These are phyloP conservation scores for Podabrus alpinus DNA, from an alignment of 2,888 invertebrate genomes.

Conservation along the genomic window DNA sequence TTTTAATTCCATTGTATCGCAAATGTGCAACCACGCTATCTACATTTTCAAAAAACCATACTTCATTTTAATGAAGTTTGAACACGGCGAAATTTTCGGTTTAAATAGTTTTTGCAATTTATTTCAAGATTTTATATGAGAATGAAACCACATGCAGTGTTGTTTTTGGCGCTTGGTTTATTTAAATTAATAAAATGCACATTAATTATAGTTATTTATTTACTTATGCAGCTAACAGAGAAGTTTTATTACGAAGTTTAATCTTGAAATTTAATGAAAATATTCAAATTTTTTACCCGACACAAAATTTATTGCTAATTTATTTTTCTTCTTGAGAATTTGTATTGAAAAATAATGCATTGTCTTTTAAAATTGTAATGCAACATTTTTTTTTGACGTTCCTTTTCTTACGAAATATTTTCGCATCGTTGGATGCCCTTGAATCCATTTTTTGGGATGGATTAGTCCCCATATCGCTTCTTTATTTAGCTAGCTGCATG, in stretches of 20 bases:
- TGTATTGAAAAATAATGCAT: background rate
- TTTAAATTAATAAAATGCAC: background rate
- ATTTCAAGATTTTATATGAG: too few relatives aligned
- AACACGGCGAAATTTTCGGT: background rate
- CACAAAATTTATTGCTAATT: background rate
- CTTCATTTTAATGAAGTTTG: background rate
- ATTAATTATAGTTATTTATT: background rate
- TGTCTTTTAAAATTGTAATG: too few relatives aligned
- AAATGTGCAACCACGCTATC: background rate
- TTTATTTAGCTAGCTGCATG: too few relatives aligned
- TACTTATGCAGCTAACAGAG: background rate
- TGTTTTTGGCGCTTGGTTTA: background rate
- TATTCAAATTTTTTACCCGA: background rate
- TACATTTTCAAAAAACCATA: background rate
- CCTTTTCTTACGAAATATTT: too few relatives aligned
- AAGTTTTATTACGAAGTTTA: background rate
- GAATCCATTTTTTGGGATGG: too few relatives aligned
- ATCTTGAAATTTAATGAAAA: background rate
- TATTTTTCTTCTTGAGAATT: background rate
- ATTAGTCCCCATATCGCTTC: too few relatives aligned
- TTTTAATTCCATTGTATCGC: constrained; percentile 2
- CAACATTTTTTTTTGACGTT: too few relatives aligned
- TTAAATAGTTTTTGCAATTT: too few relatives aligned
- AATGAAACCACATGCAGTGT: background rate
- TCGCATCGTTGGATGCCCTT: too few relatives aligned